A percentile compares a stretch with the other conserved stretches of the same genome.
Conservation (phyloP, 2,797 vertebrate species). For the Leuciscus waleckii region DNA sequence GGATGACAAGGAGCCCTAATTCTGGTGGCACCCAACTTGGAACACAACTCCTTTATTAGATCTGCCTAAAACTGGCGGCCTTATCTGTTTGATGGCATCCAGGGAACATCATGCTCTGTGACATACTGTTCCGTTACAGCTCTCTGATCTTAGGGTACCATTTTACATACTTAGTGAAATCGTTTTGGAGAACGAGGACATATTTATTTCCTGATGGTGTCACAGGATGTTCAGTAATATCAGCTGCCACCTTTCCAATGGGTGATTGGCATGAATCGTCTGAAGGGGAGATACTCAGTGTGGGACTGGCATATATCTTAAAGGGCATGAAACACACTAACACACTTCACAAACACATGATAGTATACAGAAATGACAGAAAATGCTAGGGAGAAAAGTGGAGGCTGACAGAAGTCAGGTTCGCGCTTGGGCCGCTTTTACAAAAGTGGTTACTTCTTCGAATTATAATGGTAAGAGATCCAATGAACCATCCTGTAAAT, state of each 20-base stretch:
- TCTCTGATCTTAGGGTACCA: too few relatives aligned
- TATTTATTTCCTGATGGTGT: neutral
- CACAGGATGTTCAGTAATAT: slow-evolving; percentile 33
- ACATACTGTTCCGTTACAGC: too few relatives aligned
- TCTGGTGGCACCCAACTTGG: too few relatives aligned
- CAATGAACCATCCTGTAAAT: neutral
- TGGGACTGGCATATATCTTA: slow-evolving; percentile 3
- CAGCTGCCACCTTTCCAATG: slow-evolving; percentile 22
- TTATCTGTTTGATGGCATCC: too few relatives aligned
- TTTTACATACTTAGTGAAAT: too few relatives aligned
- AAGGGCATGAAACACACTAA: neutral
- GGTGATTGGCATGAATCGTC: neutral
- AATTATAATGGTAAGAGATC: neutral
- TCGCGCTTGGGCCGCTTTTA: too few relatives aligned
- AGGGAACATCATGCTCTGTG: too few relatives aligned
- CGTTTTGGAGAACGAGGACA: neutral
- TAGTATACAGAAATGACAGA: neutral
- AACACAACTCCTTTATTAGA: too few relatives aligned
- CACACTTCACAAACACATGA: too few relatives aligned
- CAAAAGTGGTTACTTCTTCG: neutral
- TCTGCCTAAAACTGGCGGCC: too few relatives aligned
- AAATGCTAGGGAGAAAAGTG: too few relatives aligned
- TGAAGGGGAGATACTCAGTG: neutral
- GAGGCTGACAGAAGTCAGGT: neutral
- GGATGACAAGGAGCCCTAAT: too few relatives aligned